phyloP scores from a whole-genome alignment of 2,797 vertebrate species.

The Cynodonichthys magdalenae region DNA sequence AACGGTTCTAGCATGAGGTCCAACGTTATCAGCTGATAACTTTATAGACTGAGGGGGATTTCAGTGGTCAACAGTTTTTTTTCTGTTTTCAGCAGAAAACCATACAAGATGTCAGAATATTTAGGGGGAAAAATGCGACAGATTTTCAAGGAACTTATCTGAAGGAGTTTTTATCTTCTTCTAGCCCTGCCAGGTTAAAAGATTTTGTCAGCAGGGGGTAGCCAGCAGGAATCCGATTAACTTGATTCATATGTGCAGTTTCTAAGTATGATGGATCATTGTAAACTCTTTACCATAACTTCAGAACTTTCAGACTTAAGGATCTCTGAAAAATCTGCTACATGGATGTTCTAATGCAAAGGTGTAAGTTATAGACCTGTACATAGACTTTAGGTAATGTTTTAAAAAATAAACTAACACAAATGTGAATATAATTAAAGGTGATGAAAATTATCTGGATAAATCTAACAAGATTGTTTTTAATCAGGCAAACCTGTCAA shows the following conservation, averaged over 20 bases:
- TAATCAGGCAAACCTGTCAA: conserved; percentile 11
- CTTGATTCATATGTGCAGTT: conserved; percentile 15
- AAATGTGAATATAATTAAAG: conserved; percentile 3
- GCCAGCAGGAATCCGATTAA: conserved; percentile 52
- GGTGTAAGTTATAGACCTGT: background rate
- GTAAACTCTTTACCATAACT: conserved; percentile 8
- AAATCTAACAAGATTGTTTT: conserved; percentile 35
- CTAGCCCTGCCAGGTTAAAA: conserved; percentile 26
- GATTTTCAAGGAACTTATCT: background rate
- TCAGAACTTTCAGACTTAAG: conserved; percentile 9
- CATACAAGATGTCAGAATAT: background rate
- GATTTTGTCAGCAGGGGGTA: conserved; percentile 62
- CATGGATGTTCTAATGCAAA: background rate
- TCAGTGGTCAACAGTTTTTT: too few relatives aligned
- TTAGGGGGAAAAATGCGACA: background rate
- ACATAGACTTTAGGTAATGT: background rate
- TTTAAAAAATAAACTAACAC: background rate
- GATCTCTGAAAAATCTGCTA: conserved; percentile 3
- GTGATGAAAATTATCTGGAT: conserved; percentile 18
- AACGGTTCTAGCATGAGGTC: too few relatives aligned
- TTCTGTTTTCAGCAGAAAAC: too few relatives aligned
- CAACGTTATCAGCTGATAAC: too few relatives aligned
- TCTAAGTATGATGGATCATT: conserved; percentile 63
- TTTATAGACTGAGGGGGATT: too few relatives aligned
- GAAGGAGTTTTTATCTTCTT: conserved; percentile 22